These are phyloP conservation scores for Eumacrocentrus americanus DNA, from an alignment of 2,888 invertebrate genomes.

Conservation along the genomic window DNA sequence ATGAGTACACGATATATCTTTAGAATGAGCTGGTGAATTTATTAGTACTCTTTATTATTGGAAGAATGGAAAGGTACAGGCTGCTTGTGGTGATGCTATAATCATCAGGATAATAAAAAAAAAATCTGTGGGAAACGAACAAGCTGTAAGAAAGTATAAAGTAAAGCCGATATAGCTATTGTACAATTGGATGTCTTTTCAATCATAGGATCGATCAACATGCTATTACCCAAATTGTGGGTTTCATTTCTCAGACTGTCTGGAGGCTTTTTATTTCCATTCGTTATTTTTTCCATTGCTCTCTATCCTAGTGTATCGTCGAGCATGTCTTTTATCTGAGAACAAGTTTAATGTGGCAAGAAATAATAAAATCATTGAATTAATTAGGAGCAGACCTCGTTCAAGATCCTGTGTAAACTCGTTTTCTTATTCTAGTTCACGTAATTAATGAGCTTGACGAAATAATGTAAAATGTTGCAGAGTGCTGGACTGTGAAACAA, in stretches of 20 bases:
- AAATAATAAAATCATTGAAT: no score
- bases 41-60: neutral
- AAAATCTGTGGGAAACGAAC: neutral
- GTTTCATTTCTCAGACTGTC: neutral
- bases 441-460: neutral
- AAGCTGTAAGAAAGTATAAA: neutral
- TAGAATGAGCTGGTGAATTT: neutral
- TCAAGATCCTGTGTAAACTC: neutral
- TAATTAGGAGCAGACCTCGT: no score
- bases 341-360: no score
- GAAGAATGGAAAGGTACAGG: neutral
- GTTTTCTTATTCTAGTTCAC: neutral
- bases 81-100: neutral
- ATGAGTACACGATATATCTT: neutral
- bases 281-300: no score
- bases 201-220: neutral
- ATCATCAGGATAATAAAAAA: no score
- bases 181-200: neutral
- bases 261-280: neutral
- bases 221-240: neutral
- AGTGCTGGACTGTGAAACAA: neutral
- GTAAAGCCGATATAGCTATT: neutral
- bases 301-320: no score
- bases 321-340: neutral
- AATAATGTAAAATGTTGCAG: neutral